phyloP scores from a whole-genome alignment of 2,797 vertebrate species.

The Centropyge bicolor region DNA sequence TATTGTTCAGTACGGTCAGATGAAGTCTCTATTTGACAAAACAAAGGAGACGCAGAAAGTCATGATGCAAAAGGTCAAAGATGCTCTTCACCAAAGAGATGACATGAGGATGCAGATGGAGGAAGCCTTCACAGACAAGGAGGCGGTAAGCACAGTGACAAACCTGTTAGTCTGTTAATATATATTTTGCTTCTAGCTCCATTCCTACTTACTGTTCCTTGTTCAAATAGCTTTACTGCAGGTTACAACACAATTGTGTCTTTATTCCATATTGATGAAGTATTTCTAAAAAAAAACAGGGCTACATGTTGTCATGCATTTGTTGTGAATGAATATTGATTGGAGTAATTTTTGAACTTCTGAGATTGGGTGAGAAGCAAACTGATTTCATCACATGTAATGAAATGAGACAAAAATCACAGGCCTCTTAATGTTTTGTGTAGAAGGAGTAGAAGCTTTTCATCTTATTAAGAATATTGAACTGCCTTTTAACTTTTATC shows the following conservation, averaged over 20 bases:
- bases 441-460: background rate
- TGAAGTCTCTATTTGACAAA: conserved; percentile 77
- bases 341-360: background rate
- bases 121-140: conserved; percentile 82
- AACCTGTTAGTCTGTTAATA: background rate
- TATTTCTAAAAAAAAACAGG: background rate
- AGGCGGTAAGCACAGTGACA: conserved; percentile 81
- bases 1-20: conserved; percentile 74
- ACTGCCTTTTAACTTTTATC: background rate
- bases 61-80: conserved; percentile 82
- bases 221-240: background rate
- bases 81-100: conserved; percentile 81
- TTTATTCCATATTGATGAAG: background rate
- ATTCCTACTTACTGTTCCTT: background rate
- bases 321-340: background rate
- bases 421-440: background rate
- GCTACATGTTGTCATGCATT: background rate
- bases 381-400: background rate
- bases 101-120: conserved; percentile 84
- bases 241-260: background rate
- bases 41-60: conserved; percentile 74
- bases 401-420: background rate
- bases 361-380: background rate
- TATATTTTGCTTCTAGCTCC: background rate
- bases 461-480: background rate